Evolutionary conservation across 2,888 invertebrate species (phyloP).

Genomic region (Stenotaenia linearis): DNA sequence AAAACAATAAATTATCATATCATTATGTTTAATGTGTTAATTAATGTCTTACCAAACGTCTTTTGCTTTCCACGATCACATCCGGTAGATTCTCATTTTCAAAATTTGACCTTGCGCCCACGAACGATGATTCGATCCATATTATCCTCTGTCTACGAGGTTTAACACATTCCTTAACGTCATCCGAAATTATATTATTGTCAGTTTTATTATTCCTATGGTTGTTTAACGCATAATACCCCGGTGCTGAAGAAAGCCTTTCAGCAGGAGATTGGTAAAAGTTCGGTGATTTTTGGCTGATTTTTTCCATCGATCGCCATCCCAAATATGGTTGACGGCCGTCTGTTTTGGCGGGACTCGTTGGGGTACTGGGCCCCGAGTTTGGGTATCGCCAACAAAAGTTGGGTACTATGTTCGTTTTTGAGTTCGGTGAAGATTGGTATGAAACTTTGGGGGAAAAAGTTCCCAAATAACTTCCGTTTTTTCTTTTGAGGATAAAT

Average conservation of each 20-base stretch:
- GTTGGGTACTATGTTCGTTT: not conserved
- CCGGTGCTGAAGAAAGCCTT: slow-evolving; percentile 34
- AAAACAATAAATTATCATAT: not conserved
- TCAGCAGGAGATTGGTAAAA: slow-evolving; percentile 64
- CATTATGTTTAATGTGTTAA: not conserved
- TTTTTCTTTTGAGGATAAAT: not conserved
- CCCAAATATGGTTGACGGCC: slow-evolving; percentile 83
- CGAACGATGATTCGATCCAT: slow-evolving; percentile 90
- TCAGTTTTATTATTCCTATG: not conserved
- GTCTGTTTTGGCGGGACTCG: not conserved
- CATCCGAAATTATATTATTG: too few relatives aligned
- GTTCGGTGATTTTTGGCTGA: slow-evolving; percentile 45
- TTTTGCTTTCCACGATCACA: not conserved
- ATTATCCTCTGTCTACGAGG: slow-evolving; percentile 53
- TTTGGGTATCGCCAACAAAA: not conserved
- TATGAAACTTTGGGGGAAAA: not conserved
- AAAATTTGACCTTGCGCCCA: slow-evolving; percentile 65
- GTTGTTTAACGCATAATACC: slow-evolving; percentile 34
- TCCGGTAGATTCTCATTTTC: not conserved
- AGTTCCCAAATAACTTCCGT: not conserved
- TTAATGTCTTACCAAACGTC: not conserved
- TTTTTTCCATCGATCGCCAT: slow-evolving; percentile 75
- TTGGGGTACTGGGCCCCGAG: not conserved
- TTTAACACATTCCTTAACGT: too few relatives aligned
- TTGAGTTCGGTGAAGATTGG: not conserved